These are phyloP conservation scores for Eulacestoma nigropectus DNA, from an alignment of 2,113 vertebrate species.

Conservation along the genomic window DNA sequence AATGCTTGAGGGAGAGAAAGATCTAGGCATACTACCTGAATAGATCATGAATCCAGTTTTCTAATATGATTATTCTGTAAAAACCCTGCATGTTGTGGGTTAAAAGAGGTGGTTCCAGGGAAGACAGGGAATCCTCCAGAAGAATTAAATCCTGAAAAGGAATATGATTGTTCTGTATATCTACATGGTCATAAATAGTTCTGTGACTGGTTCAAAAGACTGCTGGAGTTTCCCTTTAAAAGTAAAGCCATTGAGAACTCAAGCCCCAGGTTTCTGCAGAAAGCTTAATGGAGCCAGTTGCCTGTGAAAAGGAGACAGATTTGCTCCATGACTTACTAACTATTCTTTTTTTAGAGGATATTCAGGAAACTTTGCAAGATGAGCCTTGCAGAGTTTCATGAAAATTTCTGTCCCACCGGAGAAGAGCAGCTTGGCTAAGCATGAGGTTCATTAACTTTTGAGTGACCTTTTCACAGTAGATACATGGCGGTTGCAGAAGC, in stretches of 20 bases:
- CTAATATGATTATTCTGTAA: background rate
- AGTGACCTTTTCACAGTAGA: constrained; percentile 46
- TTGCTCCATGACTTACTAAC: background rate
- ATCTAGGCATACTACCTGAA: background rate
- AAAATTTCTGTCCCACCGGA: constrained; percentile 21
- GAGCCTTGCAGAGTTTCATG: constrained; percentile 8
- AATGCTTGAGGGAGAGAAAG: background rate
- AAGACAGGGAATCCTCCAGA: background rate
- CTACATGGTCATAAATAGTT: background rate
- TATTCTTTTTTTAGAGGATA: background rate
- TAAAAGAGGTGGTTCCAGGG: background rate
- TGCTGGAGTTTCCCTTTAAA: background rate
- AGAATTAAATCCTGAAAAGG: background rate
- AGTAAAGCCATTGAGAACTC: background rate
- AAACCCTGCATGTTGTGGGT: background rate
- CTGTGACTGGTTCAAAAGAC: background rate
- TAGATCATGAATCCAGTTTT: background rate
- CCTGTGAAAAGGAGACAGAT: background rate
- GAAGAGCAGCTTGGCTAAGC: constrained; percentile 33
- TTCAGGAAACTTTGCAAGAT: constrained; percentile 36
- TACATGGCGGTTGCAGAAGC: constrained; percentile 27
- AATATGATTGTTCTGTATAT: background rate
- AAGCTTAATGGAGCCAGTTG: background rate
- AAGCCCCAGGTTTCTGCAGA: background rate
- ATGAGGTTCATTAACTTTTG: constrained; percentile 55